Evolutionary conservation across 2,888 invertebrate genomes (phyloP), one percentile per base, ranked within the genome.

Genomic region (Andrena camellia): DNA sequence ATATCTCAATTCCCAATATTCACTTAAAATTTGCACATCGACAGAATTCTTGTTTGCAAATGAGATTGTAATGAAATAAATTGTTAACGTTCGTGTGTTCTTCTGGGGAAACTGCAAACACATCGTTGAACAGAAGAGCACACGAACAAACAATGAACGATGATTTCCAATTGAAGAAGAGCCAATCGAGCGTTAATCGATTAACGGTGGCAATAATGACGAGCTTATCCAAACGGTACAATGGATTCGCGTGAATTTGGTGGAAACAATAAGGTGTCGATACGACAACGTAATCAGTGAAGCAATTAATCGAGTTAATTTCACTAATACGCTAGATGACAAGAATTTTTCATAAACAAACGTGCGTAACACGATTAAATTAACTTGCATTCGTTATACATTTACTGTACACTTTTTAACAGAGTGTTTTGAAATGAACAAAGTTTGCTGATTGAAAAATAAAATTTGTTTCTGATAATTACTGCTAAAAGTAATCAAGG

Each of bases 161-260:
- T 20, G 75, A 67, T 70, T 74, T 68, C 54, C 82, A 33, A 82
- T 81, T 67, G 74, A 82, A 75, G 70, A 42, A 70, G 48, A 8
- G 60, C 70, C 66, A 81, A 82, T 82, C 70, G 74, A 73, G 74
- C 68, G 81, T 80, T 73, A 73, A 81, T 74, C 81, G 81, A 71
- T 81, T 54, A 69, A 63, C 66, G 66, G 63, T 7, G 42, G 42
- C 50, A 59, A 82, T 82, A 80, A 82, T 74, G 74, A 74, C 64
- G 71, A 26, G 48, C 20, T 67, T 52, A 57, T 50, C 62, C 69
- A 48, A 71, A 66, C 64, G 66, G 20, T 10, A 60, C 42, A 31
- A 66, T 33, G 42, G 31, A 20, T 60, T 64, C 29, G 29, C 29
- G 52, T 8, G 13, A 42, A 62, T 67, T 72, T 35, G 35, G 33